These are phyloP conservation scores for Steinernema khuongi DNA, from an alignment of 1,140 invertebrate genomes.

Conservation along the genomic window DNA sequence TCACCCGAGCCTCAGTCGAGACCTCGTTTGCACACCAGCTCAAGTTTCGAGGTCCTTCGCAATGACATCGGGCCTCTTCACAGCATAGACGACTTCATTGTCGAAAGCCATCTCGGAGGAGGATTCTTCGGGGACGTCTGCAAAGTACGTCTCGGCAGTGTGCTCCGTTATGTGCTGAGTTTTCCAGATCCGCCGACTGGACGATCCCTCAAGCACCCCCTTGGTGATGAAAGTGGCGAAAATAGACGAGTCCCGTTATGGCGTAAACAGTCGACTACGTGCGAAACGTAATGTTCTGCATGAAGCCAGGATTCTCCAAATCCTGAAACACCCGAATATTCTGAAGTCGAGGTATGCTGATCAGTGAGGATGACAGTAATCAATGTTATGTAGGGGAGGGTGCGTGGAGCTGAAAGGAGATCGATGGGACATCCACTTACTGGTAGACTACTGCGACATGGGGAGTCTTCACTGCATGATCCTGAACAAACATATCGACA, in stretches of 20 bases:
- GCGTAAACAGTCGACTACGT: conserved; percentile 25
- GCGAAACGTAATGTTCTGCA: conserved; percentile 38
- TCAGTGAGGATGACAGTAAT: conserved; percentile 27
- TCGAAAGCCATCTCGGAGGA: conserved; percentile 26
- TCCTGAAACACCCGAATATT: conserved; percentile 44
- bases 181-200: not conserved
- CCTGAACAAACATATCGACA: conserved; percentile 70
- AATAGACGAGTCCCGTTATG: conserved; percentile 17
- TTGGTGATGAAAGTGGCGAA: conserved; percentile 41
- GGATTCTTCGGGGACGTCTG: conserved; percentile 47
- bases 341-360: conserved; percentile 33
- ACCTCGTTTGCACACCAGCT: not conserved
- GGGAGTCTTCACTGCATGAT: conserved; percentile 85
- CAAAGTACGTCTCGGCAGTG: not conserved
- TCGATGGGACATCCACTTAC: conserved; percentile 48
- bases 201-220: not conserved
- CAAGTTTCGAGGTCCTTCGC: not conserved
- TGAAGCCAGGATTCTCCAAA: conserved; percentile 40
- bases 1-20: not conserved
- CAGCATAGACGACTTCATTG: conserved; percentile 3
- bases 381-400: conserved; percentile 37
- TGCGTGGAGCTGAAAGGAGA: conserved; percentile 35
- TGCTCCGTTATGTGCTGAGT: not conserved
- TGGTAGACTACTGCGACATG: conserved; percentile 65
- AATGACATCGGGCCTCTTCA: conserved; percentile 3